Base-by-base conservation (phyloP, 1,140 invertebrate genomes). In the Dreissena polymorpha region DNA sequence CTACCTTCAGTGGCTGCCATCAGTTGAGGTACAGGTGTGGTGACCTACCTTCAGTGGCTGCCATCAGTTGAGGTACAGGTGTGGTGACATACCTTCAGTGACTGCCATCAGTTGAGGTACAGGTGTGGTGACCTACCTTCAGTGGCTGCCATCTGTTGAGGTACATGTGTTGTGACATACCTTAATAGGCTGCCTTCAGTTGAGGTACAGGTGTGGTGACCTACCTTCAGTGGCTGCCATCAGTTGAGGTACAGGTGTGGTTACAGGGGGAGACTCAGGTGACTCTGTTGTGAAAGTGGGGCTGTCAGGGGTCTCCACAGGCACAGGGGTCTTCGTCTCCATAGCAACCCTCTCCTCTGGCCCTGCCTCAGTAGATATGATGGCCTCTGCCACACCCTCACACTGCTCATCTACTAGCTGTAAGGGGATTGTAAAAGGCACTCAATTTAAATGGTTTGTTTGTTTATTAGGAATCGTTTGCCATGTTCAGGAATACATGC, bases 261-360 rank as follows among this genome's bases (percentile, higher is more conserved):
- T 60, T 2, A 64, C 75, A 10, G 78, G 70, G 16, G 65, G 75
- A 13, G 76, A 76, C 60, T 83, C 84, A 23, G 39, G 39, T 39
- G 39, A 39, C 39, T 39, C 39, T 8, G 39, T 39, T 5, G 39
- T 39, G 39, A 39, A 2, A 39, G 39, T 39, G 39, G 39, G 39
- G 39, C 39, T 39, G 8, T 39, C 39, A 39, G 67, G 50, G 12
- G 67, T 76, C 57, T 85, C 80, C 63, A 51, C 27, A 25, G 57
- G 73, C 71, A 67, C 79, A 29, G 77, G 73, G n/a, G 73, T 73
- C 71, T 84, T 76, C 68, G 82, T 67, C 27, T 78, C 83, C 55
- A 75, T 76, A 16, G 75, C 76, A 50, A 79, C 67, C 50, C 14
- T 53, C 14, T 78, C 75, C 7, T 84, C 82, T 0, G 78, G 75